Percentiles rank a stretch among this genome's conserved stretches.
Evolutionary conservation across 2,797 vertebrate species (phyloP).

Genomic region (Ctenopoma kingsleyae): DNA sequence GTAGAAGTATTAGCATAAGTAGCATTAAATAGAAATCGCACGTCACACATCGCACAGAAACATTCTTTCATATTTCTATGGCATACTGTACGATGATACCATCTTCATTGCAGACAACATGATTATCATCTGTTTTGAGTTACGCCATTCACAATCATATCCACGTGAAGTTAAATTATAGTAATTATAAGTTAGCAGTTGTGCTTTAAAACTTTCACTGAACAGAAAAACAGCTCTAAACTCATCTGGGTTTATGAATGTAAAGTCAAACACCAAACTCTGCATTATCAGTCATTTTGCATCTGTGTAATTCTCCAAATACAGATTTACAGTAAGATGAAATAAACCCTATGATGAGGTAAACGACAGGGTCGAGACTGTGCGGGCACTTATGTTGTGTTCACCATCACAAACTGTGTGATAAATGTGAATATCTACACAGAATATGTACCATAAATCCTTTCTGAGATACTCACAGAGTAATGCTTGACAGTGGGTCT

Average conservation of each 20-base stretch:
- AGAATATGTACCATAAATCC: background rate
- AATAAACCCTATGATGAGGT: conserved; percentile 1
- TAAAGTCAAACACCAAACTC: conserved; percentile 11
- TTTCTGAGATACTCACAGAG: conserved; percentile 71
- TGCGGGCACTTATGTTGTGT: background rate
- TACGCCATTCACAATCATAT: background rate
- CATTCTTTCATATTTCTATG: background rate
- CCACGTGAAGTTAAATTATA: background rate
- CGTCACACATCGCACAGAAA: no score
- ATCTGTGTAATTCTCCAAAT: conserved; percentile 1
- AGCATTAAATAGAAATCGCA: no score
- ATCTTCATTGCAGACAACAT: background rate
- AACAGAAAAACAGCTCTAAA: background rate
- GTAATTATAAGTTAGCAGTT: background rate
- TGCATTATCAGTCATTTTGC: conserved; percentile 17
- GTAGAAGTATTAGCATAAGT: no score
- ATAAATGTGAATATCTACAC: background rate
- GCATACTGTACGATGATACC: background rate
- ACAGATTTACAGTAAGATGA: background rate
- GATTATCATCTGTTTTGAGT: background rate
- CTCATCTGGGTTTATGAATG: background rate
- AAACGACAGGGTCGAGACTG: background rate
- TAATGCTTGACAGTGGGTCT: conserved; percentile 86
- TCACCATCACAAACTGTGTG: background rate
- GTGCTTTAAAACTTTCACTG: background rate